phyloP scores from a whole-genome alignment of 2,113 vertebrate species.

The Petaurus breviceps region DNA sequence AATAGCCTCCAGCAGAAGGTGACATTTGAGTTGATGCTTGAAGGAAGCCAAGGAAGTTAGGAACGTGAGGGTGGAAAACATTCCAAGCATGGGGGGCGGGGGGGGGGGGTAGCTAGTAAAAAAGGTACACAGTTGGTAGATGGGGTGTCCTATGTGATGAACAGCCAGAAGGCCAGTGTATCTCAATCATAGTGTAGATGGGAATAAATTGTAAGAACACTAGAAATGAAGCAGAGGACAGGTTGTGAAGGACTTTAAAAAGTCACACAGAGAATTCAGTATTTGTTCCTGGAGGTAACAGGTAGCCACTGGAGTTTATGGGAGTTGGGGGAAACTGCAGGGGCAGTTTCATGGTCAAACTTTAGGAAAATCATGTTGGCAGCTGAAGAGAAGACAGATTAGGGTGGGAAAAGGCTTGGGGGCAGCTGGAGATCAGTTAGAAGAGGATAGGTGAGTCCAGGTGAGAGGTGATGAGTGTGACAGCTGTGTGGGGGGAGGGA shows the following conservation, averaged over 20 bases:
- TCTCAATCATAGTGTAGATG: neutral
- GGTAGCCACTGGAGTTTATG: neutral
- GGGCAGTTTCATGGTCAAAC: neutral
- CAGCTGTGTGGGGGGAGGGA: no score
- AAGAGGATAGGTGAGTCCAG: neutral
- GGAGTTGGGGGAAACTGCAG: no score
- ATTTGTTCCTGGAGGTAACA: neutral
- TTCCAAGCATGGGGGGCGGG: neutral
- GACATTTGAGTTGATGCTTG: neutral
- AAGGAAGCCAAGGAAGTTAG: neutral
- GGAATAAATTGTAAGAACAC: neutral
- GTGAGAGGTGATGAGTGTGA: neutral
- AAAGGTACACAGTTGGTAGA: neutral
- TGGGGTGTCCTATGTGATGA: neutral
- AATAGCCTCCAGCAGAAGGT: neutral
- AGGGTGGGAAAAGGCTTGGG: neutral
- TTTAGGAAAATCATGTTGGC: neutral
- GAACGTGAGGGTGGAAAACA: neutral
- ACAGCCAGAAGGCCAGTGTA: neutral
- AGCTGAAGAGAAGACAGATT: neutral
- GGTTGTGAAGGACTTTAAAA: neutral
- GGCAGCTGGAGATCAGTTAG: neutral
- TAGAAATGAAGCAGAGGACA: neutral
- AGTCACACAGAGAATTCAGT: neutral
- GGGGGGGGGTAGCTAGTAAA: neutral